These are phyloP conservation scores for Rutpela maculata DNA, from an alignment of 2,888 invertebrate genomes.

Conservation along the genomic window DNA sequence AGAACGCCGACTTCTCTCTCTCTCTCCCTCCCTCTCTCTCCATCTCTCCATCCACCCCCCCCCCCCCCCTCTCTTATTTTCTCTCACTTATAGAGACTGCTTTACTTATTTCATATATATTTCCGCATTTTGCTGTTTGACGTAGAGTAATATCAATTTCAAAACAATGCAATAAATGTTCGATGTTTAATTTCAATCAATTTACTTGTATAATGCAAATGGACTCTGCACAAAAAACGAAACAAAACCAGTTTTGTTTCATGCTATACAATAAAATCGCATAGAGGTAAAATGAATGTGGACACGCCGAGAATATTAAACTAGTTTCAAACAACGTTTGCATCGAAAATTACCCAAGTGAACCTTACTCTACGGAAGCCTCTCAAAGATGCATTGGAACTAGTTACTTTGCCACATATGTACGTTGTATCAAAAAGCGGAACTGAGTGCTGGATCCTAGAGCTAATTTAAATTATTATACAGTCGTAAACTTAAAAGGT, in stretches of 20 bases:
- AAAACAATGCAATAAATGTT: not conserved
- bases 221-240: not conserved
- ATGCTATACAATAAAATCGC: not conserved
- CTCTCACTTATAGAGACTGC: no score
- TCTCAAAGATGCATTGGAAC: not conserved
- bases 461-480: not conserved
- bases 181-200: not conserved
- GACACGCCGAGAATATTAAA: conserved; percentile 13
- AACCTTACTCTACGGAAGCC: conserved; percentile 13
- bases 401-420: not conserved
- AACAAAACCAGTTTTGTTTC: not conserved
- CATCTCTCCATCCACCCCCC: no score
- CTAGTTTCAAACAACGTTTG: conserved; percentile 30
- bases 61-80: no score
- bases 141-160: no score
- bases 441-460: not conserved
- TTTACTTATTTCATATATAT: no score
- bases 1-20: no score
- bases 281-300: conserved; percentile 10
- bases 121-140: no score
- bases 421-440: not conserved
- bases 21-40: no score
- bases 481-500: not conserved
- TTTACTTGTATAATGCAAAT: not conserved
- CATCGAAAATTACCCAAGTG: conserved; percentile 21